A percentile compares a stretch with the other conserved stretches of the same genome.
Conservation (phyloP, 2,888 invertebrate species). For the Plagiodera versicolora region DNA sequence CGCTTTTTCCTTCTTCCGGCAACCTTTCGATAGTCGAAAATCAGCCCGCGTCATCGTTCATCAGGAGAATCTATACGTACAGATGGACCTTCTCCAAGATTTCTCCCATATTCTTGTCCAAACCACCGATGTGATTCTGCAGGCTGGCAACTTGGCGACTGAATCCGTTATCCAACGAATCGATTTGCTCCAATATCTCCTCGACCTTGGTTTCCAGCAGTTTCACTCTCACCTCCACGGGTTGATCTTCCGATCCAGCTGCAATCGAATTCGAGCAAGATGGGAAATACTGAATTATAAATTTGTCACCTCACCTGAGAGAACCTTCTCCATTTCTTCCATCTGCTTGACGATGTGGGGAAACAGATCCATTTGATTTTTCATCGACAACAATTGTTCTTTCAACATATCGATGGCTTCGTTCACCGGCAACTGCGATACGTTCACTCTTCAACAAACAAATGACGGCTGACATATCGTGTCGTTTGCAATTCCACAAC, state of each 20-base stretch:
- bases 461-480: too few species aligned
- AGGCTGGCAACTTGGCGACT: constrained; percentile 55
- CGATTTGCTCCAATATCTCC: constrained; percentile 44
- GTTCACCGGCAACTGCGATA: not conserved
- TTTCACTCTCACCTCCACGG: constrained; percentile 24
- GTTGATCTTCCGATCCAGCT: constrained; percentile 14
- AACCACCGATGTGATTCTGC: constrained; percentile 57
- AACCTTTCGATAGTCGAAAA: constrained; percentile 37
- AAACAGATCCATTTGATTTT: not conserved
- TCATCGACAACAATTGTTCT: not conserved
- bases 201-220: constrained; percentile 39
- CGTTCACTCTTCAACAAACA: not conserved
- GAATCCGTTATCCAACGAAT: constrained; percentile 47
- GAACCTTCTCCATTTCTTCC: constrained; percentile 27
- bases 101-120: constrained; percentile 53
- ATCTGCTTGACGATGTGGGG: constrained; percentile 28
- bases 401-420: constrained; percentile 1
- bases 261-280: too few species aligned
- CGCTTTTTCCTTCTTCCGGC: constrained; percentile 39
- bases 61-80: constrained; percentile 1
- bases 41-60: too few species aligned
- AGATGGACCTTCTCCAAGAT: constrained; percentile 40
- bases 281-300: too few species aligned
- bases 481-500: too few species aligned
- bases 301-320: constrained; percentile 6